Evolutionary conservation across 1,140 invertebrate genomes (phyloP).

Genomic region (Scaptomyza pallida): DNA sequence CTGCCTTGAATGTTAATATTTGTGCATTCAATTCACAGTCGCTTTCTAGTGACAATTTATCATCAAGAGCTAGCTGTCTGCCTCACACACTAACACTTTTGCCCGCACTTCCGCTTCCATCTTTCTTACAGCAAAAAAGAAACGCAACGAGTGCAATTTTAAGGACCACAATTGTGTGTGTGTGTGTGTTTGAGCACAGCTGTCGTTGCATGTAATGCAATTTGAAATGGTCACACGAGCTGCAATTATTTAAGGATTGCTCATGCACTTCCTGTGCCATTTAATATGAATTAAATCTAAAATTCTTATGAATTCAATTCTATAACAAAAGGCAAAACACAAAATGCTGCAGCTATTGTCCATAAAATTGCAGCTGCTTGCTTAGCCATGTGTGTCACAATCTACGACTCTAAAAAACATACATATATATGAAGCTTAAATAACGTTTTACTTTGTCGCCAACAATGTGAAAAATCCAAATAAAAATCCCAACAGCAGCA

Average conservation of each 20-base stretch:
- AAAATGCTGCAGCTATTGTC: constrained; percentile 34
- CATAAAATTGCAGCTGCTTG: constrained; percentile 29
- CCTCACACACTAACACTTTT: neutral
- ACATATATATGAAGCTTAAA: constrained; percentile 5
- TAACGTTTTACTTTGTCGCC: constrained; percentile 38
- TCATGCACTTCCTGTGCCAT: constrained; percentile 62
- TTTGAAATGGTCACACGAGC: constrained; percentile 4
- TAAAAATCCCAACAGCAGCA: constrained; percentile 24
- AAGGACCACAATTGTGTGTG: constrained; percentile 34
- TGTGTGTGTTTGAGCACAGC: constrained; percentile 1
- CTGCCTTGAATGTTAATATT: constrained; percentile 77
- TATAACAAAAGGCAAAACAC: constrained; percentile 39
- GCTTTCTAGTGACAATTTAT: constrained; percentile 51
- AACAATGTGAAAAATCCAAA: constrained; percentile 45
- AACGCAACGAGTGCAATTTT: constrained; percentile 34
- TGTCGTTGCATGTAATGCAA: constrained; percentile 34
- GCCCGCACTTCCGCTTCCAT: neutral
- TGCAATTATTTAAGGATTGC: constrained; percentile 67
- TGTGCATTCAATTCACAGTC: constrained; percentile 71
- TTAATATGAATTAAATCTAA: constrained; percentile 77
- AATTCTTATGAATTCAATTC: constrained; percentile 61
- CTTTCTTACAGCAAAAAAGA: constrained; percentile 16
- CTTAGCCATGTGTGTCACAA: constrained; percentile 8
- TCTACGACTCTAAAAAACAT: neutral
- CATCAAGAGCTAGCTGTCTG: constrained; percentile 24